Base-by-base conservation (phyloP, 2,797 vertebrate genomes). In the Hypotaenidia okinawae region DNA sequence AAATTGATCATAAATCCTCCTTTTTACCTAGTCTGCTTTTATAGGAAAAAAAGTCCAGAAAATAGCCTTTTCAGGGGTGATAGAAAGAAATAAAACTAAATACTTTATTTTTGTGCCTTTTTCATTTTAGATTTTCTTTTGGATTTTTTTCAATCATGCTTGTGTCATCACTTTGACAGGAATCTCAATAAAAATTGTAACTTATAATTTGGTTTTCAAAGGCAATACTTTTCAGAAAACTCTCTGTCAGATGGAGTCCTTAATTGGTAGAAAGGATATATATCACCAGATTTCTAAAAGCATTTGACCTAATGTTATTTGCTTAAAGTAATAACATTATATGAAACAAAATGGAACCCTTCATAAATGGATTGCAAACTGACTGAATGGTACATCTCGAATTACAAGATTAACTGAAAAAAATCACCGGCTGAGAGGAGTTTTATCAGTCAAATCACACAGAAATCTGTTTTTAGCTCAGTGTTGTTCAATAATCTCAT, bases 141-240 rank as follows among this genome's bases (percentile, higher is more conserved):
- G 64, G n/a, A 1, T 5, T 13, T 81, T 77, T 96, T 96, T 89
- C n/a, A 64, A 3, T 84, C 84, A 79, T 95, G 52, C 16, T 66
- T 87, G 69, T 92, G 49, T 86, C 82, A 93, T 68, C 8, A 8
- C 62, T 91, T 95, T 83, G n/a, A 79, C 74, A 91, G 95, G 86
- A 87, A 93, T 93, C 49, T 91, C 93, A 92, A 73, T 91, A 84
- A 96, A 96, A 83, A 35, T 58, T 80, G 14, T 67, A 92, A 18
- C 10, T 93, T 93, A 80, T 83, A 93, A 94, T 95, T 96, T 97
- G 30, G 8, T 75, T 95, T 96, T 96, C 64, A 33, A 96, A 95
- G 83, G 35, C 74, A 95, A 58, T 91, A 51, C 55, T 95, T 97
- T 87, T 95, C 47, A 11, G 81, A 79, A 96, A 81, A n/a, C 32